Evolutionary conservation across 2,113 vertebrate species (phyloP).

Genomic region (Hepsetus odoe): DNA sequence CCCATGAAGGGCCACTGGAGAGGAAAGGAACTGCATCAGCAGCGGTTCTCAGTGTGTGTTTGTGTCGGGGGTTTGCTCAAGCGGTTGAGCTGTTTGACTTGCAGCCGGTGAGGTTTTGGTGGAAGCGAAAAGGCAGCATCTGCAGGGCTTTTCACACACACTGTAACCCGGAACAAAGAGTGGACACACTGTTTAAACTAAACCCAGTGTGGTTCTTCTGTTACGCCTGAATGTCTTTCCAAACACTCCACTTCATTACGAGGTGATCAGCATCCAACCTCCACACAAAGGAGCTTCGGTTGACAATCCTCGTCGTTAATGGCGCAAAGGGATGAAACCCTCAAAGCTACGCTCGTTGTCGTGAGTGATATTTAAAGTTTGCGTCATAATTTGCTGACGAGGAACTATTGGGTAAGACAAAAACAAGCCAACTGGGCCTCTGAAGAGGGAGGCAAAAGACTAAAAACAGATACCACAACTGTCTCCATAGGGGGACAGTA

Average conservation of each 20-base stretch:
- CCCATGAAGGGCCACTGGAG: constrained; percentile 43
- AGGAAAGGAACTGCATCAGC: constrained; percentile 24
- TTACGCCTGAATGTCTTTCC: constrained; percentile 53
- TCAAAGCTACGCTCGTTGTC: constrained; percentile 8
- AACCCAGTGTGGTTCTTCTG: constrained; percentile 1
- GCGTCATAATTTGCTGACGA: background rate
- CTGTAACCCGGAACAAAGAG: constrained; percentile 1
- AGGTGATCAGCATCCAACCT: constrained; percentile 54
- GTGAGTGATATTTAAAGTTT: background rate
- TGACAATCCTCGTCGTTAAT: constrained; percentile 1
- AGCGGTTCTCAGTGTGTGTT: background rate
- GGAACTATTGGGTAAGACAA: background rate
- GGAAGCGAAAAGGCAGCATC: constrained; percentile 70
- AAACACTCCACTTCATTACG: constrained; percentile 65
- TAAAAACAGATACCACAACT: background rate
- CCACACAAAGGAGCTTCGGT: background rate
- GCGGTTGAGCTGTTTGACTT: constrained; percentile 67
- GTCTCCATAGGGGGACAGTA: background rate
- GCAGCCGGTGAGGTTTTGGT: constrained; percentile 63
- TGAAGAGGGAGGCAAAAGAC: background rate
- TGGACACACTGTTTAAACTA: background rate
- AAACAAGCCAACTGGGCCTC: background rate
- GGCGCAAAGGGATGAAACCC: constrained; percentile 56
- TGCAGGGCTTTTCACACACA: constrained; percentile 65
- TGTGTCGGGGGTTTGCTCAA: constrained; percentile 37